These are phyloP conservation scores for Plagodis pulveraria DNA, from an alignment of 2,888 invertebrate genomes.

Conservation along the genomic window DNA sequence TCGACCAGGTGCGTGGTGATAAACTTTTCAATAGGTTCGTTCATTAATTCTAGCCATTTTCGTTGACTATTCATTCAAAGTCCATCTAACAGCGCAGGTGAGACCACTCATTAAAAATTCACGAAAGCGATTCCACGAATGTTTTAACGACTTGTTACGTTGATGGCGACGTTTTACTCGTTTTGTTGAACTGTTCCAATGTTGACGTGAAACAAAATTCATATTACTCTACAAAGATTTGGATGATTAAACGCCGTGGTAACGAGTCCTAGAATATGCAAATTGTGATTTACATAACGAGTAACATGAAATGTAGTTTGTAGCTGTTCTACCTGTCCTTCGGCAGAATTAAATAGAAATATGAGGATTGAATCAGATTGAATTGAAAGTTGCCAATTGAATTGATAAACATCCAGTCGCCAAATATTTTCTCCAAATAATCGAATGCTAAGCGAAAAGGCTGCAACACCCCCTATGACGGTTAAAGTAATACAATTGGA, in stretches of 20 bases:
- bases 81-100: conserved; percentile 42
- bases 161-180: too few relatives aligned
- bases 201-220: conserved; percentile 46
- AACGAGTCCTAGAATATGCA: conserved; percentile 38
- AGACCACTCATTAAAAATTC: conserved; percentile 66
- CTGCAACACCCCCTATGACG: too few relatives aligned
- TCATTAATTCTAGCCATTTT: conserved; percentile 63
- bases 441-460: too few relatives aligned
- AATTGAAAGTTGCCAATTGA: too few relatives aligned
- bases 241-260: conserved; percentile 43
- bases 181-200: conserved; percentile 39
- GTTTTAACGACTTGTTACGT: conserved; percentile 41
- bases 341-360: neutral
- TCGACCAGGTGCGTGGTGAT: conserved; percentile 60
- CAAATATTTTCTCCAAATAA: too few relatives aligned
- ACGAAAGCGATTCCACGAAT: conserved; percentile 48
- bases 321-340: conserved; percentile 4
- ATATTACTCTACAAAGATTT: conserved; percentile 43
- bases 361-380: too few relatives aligned
- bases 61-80: conserved; percentile 52
- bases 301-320: conserved; percentile 27
- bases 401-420: too few relatives aligned
- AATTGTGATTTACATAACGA: conserved; percentile 40
- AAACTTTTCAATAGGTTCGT: conserved; percentile 57
- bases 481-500: too few relatives aligned